Conservation (phyloP, 1,140 invertebrate species). For the Platyura marginata region DNA sequence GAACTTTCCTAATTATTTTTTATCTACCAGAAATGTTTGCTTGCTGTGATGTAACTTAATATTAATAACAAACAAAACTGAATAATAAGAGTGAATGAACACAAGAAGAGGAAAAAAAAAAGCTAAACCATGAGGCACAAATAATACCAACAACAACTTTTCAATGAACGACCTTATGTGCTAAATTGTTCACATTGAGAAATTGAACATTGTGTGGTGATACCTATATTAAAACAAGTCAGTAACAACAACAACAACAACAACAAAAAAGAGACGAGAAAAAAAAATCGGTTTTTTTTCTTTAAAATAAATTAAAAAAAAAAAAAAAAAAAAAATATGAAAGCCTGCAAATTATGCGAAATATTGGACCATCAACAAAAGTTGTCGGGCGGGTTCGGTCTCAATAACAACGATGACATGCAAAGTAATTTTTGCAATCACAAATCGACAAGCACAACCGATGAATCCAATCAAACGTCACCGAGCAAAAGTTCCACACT, state of each 20-base stretch:
- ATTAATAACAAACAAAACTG: no score
- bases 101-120: no score
- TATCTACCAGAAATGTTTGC: no score
- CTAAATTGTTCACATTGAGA: not conserved
- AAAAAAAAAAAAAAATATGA: not conserved
- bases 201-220: not conserved
- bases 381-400: not conserved
- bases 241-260: no score
- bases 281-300: not conserved
- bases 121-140: no score
- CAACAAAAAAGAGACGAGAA: no score
- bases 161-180: not conserved
- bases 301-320: not conserved
- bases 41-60: no score
- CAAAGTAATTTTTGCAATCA: not conserved
- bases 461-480: not conserved
- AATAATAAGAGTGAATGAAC: no score
- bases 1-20: no score
- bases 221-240: not conserved
- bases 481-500: not conserved
- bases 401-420: not conserved
- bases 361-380: not conserved
- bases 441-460: not conserved
- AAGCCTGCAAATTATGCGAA: conserved; percentile 2
- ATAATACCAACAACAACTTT: no score